Conservation (phyloP, 2,797 vertebrate genomes). For the Sorex maritimensis region DNA sequence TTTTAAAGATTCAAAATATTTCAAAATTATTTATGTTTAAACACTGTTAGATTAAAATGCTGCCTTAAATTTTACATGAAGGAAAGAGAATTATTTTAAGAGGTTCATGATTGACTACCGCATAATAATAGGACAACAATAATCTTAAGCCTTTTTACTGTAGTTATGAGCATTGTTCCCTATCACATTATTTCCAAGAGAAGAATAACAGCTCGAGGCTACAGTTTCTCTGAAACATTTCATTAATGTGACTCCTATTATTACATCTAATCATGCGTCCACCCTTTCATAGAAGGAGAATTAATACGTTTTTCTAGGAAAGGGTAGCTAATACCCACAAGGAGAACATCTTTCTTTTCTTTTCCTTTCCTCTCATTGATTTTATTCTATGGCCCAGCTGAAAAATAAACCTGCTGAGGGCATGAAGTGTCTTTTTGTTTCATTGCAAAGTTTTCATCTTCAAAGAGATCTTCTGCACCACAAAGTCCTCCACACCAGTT, state of each 20-base stretch:
- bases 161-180: slow-evolving; percentile 17
- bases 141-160: slow-evolving; percentile 24
- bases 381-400: neutral
- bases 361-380: neutral
- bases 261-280: neutral
- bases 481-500: neutral
- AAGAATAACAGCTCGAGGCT: neutral
- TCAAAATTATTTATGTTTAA: slow-evolving; percentile 5
- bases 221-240: slow-evolving; percentile 1
- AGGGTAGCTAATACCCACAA: neutral
- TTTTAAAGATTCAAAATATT: neutral
- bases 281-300: neutral
- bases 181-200: slow-evolving; percentile 55
- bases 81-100: slow-evolving; percentile 30
- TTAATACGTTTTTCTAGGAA: neutral
- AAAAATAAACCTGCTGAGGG: neutral
- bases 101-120: neutral
- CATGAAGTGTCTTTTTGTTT: slow-evolving; percentile 4
- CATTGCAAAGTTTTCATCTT: slow-evolving; percentile 40
- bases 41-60: neutral
- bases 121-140: neutral
- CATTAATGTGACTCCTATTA: slow-evolving; percentile 11
- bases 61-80: neutral
- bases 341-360: neutral
- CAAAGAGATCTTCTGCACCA: neutral